Evolutionary conservation across 2,797 vertebrate species (phyloP).

Genomic region (Serranus cabrilla): DNA sequence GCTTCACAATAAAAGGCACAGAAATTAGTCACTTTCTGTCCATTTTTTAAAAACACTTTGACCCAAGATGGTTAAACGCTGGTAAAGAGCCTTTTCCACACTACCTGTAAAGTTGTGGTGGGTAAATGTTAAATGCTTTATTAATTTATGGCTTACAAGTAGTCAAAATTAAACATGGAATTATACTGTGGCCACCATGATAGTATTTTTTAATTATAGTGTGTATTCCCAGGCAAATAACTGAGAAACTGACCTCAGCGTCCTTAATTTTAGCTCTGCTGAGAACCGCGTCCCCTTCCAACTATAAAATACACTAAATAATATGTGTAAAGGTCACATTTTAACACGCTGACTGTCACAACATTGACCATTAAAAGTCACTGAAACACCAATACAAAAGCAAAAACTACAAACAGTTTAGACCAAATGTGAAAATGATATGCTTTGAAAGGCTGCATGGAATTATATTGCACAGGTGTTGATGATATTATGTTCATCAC

Average conservation of each 20-base stretch:
- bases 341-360: not conserved
- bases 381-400: not conserved
- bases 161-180: not conserved
- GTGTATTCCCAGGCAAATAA: not conserved
- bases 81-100: not conserved
- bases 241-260: not conserved
- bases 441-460: slow-evolving; percentile 13
- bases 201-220: not conserved
- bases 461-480: slow-evolving; percentile 20
- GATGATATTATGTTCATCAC: slow-evolving; percentile 12
- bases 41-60: not conserved
- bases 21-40: not conserved
- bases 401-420: slow-evolving; percentile 6
- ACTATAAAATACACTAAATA: slow-evolving; percentile 1
- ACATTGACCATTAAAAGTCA: not conserved
- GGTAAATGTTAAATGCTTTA: not conserved
- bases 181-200: not conserved
- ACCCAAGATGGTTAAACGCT: not conserved
- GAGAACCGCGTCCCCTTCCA: not conserved
- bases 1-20: not conserved
- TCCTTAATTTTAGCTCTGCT: not conserved
- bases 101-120: too few relatives aligned
- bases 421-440: slow-evolving; percentile 17
- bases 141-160: not conserved
- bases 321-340: not conserved